Evolutionary conservation across 2,113 vertebrate genomes (phyloP).

Genomic region (Boleophthalmus pectinirostris): DNA sequence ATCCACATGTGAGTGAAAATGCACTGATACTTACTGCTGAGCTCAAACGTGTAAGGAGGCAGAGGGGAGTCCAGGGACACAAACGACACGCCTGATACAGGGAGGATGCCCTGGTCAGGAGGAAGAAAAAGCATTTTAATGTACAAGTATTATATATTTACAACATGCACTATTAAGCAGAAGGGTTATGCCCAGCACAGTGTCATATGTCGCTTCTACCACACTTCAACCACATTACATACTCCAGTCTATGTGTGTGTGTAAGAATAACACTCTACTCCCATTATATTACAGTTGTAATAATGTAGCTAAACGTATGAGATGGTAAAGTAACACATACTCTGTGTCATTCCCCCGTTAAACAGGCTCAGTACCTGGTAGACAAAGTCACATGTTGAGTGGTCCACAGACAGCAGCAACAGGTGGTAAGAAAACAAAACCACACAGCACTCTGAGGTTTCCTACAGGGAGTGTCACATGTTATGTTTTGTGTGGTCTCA

Average conservation of each 20-base stretch:
- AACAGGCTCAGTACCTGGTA: slow-evolving; percentile 74
- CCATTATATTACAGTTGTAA: neutral
- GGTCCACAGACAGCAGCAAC: slow-evolving; percentile 81
- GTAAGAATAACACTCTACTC: neutral
- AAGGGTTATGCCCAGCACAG: neutral
- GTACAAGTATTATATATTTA: neutral
- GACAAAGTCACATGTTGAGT: slow-evolving; percentile 66
- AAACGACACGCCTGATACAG: slow-evolving; percentile 78
- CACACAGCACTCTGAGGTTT: slow-evolving; percentile 72
- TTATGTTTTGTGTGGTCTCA: neutral
- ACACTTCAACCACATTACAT: neutral
- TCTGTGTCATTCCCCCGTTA: neutral
- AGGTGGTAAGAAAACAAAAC: slow-evolving; percentile 83
- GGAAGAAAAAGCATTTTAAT: neutral
- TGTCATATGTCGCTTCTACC: no score
- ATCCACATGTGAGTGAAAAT: neutral
- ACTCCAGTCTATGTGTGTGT: neutral
- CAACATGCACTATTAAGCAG: neutral
- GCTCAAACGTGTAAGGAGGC: slow-evolving; percentile 74
- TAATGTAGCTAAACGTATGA: neutral
- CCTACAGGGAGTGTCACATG: slow-evolving; percentile 60
- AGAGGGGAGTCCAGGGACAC: slow-evolving; percentile 47
- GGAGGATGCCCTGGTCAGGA: slow-evolving; percentile 78
- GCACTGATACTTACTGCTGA: slow-evolving; percentile 74
- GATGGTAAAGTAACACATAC: neutral